phyloP scores from a whole-genome alignment of 2,797 vertebrate species.

The Parauchenoglanis ngamensis region DNA sequence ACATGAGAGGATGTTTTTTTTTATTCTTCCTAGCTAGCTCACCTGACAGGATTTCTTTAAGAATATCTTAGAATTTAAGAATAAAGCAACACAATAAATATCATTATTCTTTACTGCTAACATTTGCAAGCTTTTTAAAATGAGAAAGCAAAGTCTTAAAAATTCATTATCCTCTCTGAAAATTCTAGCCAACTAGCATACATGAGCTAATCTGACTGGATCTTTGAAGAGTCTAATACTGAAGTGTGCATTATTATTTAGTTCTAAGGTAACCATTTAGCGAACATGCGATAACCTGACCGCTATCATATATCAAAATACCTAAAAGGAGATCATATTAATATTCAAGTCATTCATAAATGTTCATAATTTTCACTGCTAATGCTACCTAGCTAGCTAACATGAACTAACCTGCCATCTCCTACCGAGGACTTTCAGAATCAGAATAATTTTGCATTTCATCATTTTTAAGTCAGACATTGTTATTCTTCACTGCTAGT shows the following conservation, averaged over 20 bases:
- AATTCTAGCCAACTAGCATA: background rate
- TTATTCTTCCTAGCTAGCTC: background rate
- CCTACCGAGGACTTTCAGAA: background rate
- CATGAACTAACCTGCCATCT: background rate
- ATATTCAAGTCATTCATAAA: background rate
- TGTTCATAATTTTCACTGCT: background rate
- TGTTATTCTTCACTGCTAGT: background rate
- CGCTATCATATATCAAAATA: background rate
- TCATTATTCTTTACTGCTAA: background rate
- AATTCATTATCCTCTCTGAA: background rate
- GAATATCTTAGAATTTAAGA: no score
- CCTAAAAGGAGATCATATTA: background rate
- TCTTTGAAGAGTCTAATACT: background rate
- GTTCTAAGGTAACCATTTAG: background rate
- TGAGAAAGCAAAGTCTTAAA: background rate
- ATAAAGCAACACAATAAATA: background rate
- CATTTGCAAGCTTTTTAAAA: background rate
- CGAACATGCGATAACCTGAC: background rate
- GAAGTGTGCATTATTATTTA: background rate
- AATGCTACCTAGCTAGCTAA: background rate
- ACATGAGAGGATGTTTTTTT: background rate
- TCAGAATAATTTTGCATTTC: no score
- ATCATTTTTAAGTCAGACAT: background rate
- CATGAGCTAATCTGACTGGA: background rate
- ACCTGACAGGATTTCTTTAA: background rate